These are phyloP conservation scores for Labeo rohita DNA, from an alignment of 2,113 vertebrate species.

Conservation along the genomic window DNA sequence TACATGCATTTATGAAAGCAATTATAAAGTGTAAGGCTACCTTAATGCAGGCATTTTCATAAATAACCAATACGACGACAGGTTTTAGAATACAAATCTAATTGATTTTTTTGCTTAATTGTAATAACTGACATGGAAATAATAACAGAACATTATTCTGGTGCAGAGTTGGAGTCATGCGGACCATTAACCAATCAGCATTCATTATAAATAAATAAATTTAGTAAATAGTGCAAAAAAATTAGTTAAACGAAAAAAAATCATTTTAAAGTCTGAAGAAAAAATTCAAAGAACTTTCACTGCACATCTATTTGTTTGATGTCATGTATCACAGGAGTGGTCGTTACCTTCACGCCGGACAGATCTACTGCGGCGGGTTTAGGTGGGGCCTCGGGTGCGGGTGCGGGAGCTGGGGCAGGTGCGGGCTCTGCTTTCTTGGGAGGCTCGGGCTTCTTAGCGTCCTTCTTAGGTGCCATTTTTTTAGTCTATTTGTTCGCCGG, in stretches of 20 bases:
- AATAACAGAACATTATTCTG: not conserved
- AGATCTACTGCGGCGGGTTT: conserved; percentile 68
- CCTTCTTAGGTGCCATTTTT: conserved; percentile 83
- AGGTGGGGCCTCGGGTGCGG: conserved; percentile 64
- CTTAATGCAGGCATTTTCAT: not conserved
- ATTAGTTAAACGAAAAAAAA: no score
- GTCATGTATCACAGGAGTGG: not conserved
- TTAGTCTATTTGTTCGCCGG: conserved; percentile 52
- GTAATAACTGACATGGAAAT: not conserved
- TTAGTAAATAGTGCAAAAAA: not conserved
- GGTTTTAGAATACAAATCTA: conserved; percentile 1
- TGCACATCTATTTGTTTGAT: not conserved
- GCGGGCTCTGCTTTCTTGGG: conserved; percentile 62
- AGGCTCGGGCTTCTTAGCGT: conserved; percentile 77
- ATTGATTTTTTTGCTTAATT: not conserved
- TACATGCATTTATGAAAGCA: not conserved
- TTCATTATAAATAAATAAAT: not conserved
- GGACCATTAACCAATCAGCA: not conserved
- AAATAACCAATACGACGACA: not conserved
- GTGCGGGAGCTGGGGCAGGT: conserved; percentile 63
- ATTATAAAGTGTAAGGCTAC: not conserved
- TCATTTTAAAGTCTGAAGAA: not conserved
- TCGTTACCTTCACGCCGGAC: conserved; percentile 76
- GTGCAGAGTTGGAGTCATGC: no score
- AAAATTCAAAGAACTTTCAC: not conserved